Percentiles rank a stretch among this genome's conserved stretches.
phyloP scores from a whole-genome alignment of 1,140 invertebrate genomes.

The Philopotamus ludificatus region DNA sequence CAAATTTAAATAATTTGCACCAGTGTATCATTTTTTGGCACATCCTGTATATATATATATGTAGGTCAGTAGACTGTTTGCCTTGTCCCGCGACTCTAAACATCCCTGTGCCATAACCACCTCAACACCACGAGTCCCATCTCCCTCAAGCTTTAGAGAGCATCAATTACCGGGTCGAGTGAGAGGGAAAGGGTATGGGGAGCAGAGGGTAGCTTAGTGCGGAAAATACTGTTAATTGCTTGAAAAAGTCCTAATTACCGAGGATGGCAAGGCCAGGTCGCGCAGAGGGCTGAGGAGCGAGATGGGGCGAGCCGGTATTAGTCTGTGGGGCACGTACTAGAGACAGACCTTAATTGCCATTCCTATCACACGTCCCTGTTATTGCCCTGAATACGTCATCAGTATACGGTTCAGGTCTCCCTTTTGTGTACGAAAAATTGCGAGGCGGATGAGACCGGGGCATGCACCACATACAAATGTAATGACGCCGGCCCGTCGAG shows the following conservation, averaged over 20 bases:
- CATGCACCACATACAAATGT: constrained; percentile 13
- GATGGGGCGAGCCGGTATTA: background rate
- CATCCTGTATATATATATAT: no score
- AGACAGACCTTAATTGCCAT: constrained; percentile 35
- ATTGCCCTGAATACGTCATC: constrained; percentile 41
- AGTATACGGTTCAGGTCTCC: constrained; percentile 18
- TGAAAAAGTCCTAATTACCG: constrained; percentile 32
- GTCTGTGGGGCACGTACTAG: constrained; percentile 16
- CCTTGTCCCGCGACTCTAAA: no score
- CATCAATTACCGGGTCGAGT: no score
- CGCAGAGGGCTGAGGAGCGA: background rate
- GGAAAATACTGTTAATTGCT: constrained; percentile 24
- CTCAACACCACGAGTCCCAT: background rate
- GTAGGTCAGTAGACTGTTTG: no score
- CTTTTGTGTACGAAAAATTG: constrained; percentile 26
- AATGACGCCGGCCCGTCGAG: constrained; percentile 21
- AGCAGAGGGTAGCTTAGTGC: background rate
- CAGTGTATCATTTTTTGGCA: no score
- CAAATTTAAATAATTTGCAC: no score
- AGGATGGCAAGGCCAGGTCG: background rate
- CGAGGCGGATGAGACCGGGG: background rate
- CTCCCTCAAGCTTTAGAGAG: background rate
- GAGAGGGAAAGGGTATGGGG: no score
- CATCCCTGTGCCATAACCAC: no score
- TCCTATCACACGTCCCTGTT: constrained; percentile 38